Evolutionary conservation across 1,140 invertebrate genomes (phyloP).

Genomic region (Aphidius ervi): DNA sequence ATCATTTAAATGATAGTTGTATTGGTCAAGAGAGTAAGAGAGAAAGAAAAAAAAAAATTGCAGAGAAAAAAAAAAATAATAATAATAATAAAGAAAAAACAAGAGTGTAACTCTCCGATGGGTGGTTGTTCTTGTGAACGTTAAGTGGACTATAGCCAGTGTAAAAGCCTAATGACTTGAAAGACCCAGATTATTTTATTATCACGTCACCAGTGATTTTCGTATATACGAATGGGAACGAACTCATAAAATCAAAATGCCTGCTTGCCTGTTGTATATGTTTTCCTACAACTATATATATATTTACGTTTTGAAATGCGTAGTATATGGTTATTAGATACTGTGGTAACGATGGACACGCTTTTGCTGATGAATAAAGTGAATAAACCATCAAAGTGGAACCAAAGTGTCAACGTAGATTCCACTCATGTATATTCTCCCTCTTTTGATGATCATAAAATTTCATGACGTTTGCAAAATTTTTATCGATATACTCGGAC

Average conservation of each 20-base stretch:
- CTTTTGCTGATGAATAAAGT: not conserved
- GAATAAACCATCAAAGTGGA: not conserved
- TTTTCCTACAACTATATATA: no score
- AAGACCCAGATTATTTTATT: slow-evolving; percentile 52
- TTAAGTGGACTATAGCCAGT: slow-evolving; percentile 46
- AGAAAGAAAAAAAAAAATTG: no score
- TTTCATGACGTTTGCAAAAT: slow-evolving; percentile 13
- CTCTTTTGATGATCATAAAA: slow-evolving; percentile 19
- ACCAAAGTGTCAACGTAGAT: not conserved
- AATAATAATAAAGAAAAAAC: no score
- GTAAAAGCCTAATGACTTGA: slow-evolving; percentile 51
- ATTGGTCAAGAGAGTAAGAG: no score
- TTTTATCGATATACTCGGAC: not conserved
- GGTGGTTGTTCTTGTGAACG: not conserved
- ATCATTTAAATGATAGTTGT: no score
- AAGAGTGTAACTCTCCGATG: no score
- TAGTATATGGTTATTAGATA: not conserved
- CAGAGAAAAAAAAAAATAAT: no score
- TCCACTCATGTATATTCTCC: slow-evolving; percentile 1
- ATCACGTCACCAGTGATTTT: slow-evolving; percentile 49
- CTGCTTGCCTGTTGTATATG: not conserved
- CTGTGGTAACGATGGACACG: not conserved
- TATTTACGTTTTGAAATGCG: no score
- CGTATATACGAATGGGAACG: slow-evolving; percentile 18
- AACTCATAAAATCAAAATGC: slow-evolving; percentile 18